Evolutionary conservation across 2,888 invertebrate species (phyloP), one percentile per base, ranked within the genome.

Genomic region (Busseola fusca): DNA sequence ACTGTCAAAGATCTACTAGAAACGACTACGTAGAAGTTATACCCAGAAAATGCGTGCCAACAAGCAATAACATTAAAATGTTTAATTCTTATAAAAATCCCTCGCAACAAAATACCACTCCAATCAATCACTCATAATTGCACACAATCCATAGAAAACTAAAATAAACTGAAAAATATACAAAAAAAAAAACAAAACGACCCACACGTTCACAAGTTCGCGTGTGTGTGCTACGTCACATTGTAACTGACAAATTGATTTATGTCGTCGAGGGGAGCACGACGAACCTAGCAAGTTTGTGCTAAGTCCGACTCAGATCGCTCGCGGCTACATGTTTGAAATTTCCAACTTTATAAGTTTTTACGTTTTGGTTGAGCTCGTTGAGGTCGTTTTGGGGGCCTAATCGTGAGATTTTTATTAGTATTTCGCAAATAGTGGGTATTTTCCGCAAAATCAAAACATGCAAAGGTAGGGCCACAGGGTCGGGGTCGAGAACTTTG

Each of bases 241-340:
- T 86, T 88, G 89, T 85, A 87, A 90, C 93, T 94, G 94, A 94
- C 94, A 94, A 94, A 93, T 94, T 94, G 94, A 94, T 94, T 94
- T 94, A 94, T 94, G 90, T 91, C 88, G 91, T 89, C 83, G 90
- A 89, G 87, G 84, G 86, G 86, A 84, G 82, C 64, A 40, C 78
- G 83, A 75, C 80, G 79, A 77, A 75, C 75, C 84, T 85, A 88
- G 91, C 82, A 89, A 93, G 86, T 92, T 92, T 74, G 86, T 84
- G 87, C 85, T 88, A 86, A 82, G 90, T 79, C 92, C 69, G 86
- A 91, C 82, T 83, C 80, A 79, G 83, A 84, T 79, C 84, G 82
- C 85, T 84, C 76, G 75, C 86, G 83, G 87, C 85, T 72, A 86
- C 88, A 86, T 83, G 72, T 78, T 84, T 83, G 45, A 76, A 82